Evolutionary conservation across 2,888 invertebrate species (phyloP).

Genomic region (Phyllotreta striolata): DNA sequence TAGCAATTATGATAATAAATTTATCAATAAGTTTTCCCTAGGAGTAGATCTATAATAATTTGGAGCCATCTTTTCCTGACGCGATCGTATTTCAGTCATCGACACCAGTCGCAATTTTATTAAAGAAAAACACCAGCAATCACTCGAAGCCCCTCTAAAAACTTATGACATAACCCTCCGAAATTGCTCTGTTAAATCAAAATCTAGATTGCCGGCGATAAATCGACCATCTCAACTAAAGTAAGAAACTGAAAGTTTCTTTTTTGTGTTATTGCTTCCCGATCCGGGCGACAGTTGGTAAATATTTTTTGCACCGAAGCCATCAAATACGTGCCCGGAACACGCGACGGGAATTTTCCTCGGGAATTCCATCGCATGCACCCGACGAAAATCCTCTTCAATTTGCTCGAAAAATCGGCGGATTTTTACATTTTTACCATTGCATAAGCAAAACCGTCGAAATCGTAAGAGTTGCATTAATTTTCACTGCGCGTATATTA

Average conservation of each 20-base stretch:
- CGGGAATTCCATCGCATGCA: neutral
- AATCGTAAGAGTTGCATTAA: too few species aligned
- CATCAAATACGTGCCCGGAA: constrained; percentile 47
- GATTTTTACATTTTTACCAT: neutral
- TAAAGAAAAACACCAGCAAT: constrained; percentile 32
- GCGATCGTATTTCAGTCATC: constrained; percentile 29
- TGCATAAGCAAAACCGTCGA: too few species aligned
- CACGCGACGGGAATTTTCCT: constrained; percentile 40
- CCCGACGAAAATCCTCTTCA: constrained; percentile 35
- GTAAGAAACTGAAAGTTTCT: constrained; percentile 25
- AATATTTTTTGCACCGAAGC: constrained; percentile 45
- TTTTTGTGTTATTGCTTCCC: constrained; percentile 35
- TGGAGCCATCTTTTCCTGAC: constrained; percentile 24
- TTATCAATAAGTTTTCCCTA: neutral
- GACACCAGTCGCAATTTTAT: constrained; percentile 32
- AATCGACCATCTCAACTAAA: constrained; percentile 37
- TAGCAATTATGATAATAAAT: too few species aligned
- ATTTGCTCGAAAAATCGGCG: constrained; percentile 22
- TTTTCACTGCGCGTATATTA: too few species aligned
- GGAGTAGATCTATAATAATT: neutral
- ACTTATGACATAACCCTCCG: constrained; percentile 31
- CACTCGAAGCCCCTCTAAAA: constrained; percentile 26
- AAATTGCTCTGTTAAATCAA: constrained; percentile 38
- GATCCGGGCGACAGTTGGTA: constrained; percentile 40
- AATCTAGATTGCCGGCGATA: constrained; percentile 37